Evolutionary conservation across 2,888 invertebrate species (phyloP).

Genomic region (Villa cingulata): DNA sequence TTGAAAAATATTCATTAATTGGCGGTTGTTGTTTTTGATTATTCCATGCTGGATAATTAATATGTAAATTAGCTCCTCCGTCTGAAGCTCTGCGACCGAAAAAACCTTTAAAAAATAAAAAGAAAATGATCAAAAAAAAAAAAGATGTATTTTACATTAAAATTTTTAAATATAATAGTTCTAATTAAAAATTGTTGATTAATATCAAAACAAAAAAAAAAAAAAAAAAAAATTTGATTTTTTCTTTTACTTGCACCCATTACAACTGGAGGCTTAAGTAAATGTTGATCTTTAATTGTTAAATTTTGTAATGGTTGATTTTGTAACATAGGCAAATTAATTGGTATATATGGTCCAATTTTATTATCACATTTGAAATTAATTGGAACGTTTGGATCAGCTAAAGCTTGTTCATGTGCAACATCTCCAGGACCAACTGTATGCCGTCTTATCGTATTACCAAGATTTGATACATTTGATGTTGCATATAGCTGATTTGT

Average conservation of each 20-base stretch:
- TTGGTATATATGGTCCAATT: constrained; percentile 54
- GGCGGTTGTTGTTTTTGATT: constrained; percentile 32
- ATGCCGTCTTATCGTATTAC: constrained; percentile 53
- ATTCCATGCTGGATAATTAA: constrained; percentile 42
- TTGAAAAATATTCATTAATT: constrained; percentile 33
- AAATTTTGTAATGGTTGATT: constrained; percentile 74
- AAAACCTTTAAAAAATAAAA: too few species aligned
- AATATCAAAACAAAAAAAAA: not conserved
- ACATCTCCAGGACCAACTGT: constrained; percentile 90
- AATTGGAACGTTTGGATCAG: constrained; percentile 34
- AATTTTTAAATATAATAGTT: not conserved
- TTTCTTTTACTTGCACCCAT: constrained; percentile 61
- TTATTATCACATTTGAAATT: constrained; percentile 31
- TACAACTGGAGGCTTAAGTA: constrained; percentile 84
- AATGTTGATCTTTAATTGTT: constrained; percentile 83
- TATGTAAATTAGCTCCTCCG: constrained; percentile 85
- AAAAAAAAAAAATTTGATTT: not conserved
- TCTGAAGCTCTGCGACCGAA: constrained; percentile 89
- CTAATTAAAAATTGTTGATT: too few species aligned
- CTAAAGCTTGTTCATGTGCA: constrained; percentile 64
- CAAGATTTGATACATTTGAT: too few species aligned
- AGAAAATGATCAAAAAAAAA: constrained; percentile 7
- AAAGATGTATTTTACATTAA: not conserved
- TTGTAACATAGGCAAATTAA: constrained; percentile 69
- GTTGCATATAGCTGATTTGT: constrained; percentile 19